Evolutionary conservation across 2,888 invertebrate genomes (phyloP), one percentile per base, ranked within the genome.

Genomic region (Teinopalpus imperialis): DNA sequence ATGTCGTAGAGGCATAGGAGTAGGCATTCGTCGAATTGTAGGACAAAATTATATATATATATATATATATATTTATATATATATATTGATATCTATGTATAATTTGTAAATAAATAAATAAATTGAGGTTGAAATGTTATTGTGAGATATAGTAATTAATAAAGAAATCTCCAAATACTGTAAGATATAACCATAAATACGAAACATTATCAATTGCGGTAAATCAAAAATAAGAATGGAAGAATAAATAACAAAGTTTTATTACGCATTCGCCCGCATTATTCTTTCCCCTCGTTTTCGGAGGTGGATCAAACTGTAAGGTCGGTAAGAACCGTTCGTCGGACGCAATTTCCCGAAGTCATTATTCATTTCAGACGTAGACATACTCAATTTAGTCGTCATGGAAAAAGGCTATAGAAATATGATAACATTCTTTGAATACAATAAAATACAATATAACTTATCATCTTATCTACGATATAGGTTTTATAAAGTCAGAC

Each of bases 261-360:
- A 77, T 75, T 69, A 71, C 52, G 48, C 49, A 53, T 43, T 46
- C 51, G 43, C 47, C 53, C 51, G 53, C 51, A 51, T 59, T 49
- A 51, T 35, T 47, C 47, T 57, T 58, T 58, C 60, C 74, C 66
- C 70, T 72, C 65, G 72, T 81, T 81, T 75, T 67, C 59, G 56
- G 59, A 58, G 65, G 63, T 68, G 20, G 34, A 43, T 76, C 69
- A 67, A 63, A 67, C 74, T 76, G 75, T 69, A 74, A 79, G 74
- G 65, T 75, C 67, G 59, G 66, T 70, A 73, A 79, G 72, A 79
- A 81, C 75, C 77, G 81, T 76, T 83, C 80, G 81, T 69, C 63
- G 61, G 61, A 76, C 70, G 73, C 74, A 80, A 85, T 85, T 81
- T 82, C 74, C 73, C 69, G 63, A 66, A 76, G 78, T 72, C 76